A percentile compares a stretch with the other conserved stretches of the same genome.
Evolutionary conservation across 2,797 vertebrate species (phyloP).

Genomic region (Linurgus olivaceus): DNA sequence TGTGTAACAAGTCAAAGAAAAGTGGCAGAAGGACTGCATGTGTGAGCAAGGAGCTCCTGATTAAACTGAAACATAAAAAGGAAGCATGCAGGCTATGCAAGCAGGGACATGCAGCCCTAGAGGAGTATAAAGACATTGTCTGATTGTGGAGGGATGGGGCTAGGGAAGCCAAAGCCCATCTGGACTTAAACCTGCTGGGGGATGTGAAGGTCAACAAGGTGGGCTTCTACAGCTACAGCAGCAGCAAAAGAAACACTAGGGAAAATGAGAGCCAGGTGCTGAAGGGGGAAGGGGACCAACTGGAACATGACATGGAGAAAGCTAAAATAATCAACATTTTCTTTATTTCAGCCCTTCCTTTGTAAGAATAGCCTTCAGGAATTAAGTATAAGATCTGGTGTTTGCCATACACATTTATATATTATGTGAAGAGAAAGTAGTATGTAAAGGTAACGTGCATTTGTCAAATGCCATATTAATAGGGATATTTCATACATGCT

Average conservation of each 20-base stretch:
- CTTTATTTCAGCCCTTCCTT: not conserved
- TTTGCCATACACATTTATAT: not conserved
- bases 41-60: not conserved
- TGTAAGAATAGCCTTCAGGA: not conserved
- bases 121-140: not conserved
- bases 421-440: not conserved
- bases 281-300: not conserved
- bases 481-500: not conserved
- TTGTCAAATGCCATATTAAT: not conserved
- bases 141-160: not conserved
- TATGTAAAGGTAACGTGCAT: accelerated
- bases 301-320: not conserved
- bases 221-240: not conserved
- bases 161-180: not conserved
- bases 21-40: not conserved
- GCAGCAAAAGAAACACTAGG: not conserved
- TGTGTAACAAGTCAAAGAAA: not conserved
- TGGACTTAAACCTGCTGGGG: not conserved
- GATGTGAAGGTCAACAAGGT: not conserved
- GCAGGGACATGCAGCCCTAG: no score
- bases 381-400: not conserved
- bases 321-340: not conserved
- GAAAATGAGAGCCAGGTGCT: not conserved
- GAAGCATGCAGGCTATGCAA: not conserved
- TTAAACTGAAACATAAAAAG: not conserved